These are phyloP conservation scores for Eumacrocentrus americanus DNA, from an alignment of 2,888 invertebrate species.

Conservation along the genomic window DNA sequence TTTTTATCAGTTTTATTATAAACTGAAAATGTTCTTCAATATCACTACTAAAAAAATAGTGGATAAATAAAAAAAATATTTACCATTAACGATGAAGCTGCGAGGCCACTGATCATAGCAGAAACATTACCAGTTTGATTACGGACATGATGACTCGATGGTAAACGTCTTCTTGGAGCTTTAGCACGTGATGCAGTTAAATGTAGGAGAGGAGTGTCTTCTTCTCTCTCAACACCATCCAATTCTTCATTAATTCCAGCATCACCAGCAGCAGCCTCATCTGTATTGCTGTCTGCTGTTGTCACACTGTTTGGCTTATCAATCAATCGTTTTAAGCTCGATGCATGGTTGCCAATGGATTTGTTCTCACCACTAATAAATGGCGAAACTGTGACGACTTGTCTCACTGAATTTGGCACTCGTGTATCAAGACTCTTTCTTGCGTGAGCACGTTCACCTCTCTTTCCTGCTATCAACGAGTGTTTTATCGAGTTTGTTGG, in stretches of 20 bases:
- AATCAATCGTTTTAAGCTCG: slow-evolving; percentile 50
- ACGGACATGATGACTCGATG: slow-evolving; percentile 63
- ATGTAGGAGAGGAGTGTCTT: slow-evolving; percentile 62
- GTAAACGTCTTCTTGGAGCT: slow-evolving; percentile 72
- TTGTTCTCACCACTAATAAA: slow-evolving; percentile 47
- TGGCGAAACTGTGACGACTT: slow-evolving; percentile 32
- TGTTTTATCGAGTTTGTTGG: slow-evolving; percentile 36
- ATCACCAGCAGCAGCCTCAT: slow-evolving; percentile 35
- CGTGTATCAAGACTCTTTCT: slow-evolving; percentile 53
- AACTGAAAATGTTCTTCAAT: background rate
- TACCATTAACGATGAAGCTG: slow-evolving; percentile 2
- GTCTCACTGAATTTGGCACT: slow-evolving; percentile 36
- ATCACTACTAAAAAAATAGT: too few relatives aligned
- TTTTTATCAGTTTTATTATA: too few relatives aligned
- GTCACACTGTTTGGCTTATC: slow-evolving; percentile 41
- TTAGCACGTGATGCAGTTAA: slow-evolving; percentile 66
- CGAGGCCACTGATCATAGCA: slow-evolving; percentile 27
- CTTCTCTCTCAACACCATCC: slow-evolving; percentile 62
- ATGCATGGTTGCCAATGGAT: slow-evolving; percentile 41
- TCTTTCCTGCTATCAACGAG: slow-evolving; percentile 46
- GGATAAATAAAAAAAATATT: too few relatives aligned
- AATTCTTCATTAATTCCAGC: slow-evolving; percentile 58
- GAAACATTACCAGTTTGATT: slow-evolving; percentile 42
- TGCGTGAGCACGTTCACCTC: slow-evolving; percentile 52
- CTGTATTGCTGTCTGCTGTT: slow-evolving; percentile 4